Base-by-base conservation (phyloP, 2,797 vertebrate species). In the Spheniscus humboldti region DNA sequence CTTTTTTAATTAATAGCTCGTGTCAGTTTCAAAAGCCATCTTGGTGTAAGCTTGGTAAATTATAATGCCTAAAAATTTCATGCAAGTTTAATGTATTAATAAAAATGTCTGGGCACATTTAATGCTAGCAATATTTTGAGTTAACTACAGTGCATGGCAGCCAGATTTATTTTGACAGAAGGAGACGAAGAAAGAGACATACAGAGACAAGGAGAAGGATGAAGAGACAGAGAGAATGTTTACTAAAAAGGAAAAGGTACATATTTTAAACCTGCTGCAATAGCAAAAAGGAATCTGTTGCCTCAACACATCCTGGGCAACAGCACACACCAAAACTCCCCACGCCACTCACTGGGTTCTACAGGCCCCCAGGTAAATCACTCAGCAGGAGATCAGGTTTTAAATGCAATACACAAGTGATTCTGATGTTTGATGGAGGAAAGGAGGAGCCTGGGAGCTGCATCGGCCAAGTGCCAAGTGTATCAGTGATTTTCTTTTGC, bases 1-100 rank as follows among this genome's bases (percentile, higher is more conserved):
- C 62, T 86, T 68, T 90, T 95, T 95, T 81, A 97, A 95, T 97
- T 97, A 96, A 97, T 96, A 95, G 95, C 93, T 95, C 87, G 24
- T 80, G 94, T 95, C 95, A 96, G 91, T 92, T 95, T 96, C 88
- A 96, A 96, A 95, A 94, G 92, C 73, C 92, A 85, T 94, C 91
- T 94, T 96, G 86, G 92, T 94, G 93, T 93, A 96, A 95, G 94
- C 95, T 96, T 96, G 85, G 95, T 96, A 97, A 97, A 96, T 97
- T 95, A 97, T 86, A 95, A 95, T 87, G 77, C 92, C 91, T 84
- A 95, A 96, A 96, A 97, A 86, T 93, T 96, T 90, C 92, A 97
- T 92, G 81, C 90, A 95, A 90, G 88, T 95, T 97, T 97, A 97
- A 97, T 97, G 95, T 77, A 97, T 96, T 97, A 95, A 97, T 97